Evolutionary conservation across 2,888 invertebrate genomes (phyloP), one percentile per base, ranked within the genome.

Genomic region (Willowsia nigromaculata): DNA sequence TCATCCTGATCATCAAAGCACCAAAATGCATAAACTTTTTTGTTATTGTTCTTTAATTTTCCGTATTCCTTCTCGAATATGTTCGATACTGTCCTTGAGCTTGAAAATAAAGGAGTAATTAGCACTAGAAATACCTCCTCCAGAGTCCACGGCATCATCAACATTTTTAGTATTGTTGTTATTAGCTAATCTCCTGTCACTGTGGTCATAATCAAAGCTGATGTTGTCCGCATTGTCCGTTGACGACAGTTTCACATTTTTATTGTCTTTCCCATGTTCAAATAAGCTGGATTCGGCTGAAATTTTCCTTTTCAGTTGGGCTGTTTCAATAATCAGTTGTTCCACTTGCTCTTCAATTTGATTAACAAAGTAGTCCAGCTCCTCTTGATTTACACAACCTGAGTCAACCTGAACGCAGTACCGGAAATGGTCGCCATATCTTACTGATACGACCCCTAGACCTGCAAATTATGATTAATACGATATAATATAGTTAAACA

Each of bases 371-470:
- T 87, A 91, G 18, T 88, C 68, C 50, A 91, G 50, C 71, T 92
- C 78, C 22, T 91, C 85, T 43, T 87, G 18, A 11, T 68, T 84
- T 13, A 92, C 43, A 11, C 84, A 65, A 18, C 78, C 65, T 11
- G 90, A 84, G 27, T 92, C 91, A 11, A 88, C 87, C 18, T 91
- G 88, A 0, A 90, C 80, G 59, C 92, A 92, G 81, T 91, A 90
- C 5, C 91, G 76, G n/a, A 92, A 33, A n/a, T 89, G 85, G 25
- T 90, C 88, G 11, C 68, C 85, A 74, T 91, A 92, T 30, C 90
- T 86, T 6, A 90, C 89, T 1, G 89, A 88, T 1, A 90, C 88
- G 18, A 91, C 50, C 27, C 90, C 90, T 30, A 92, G 50, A 13
- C 92, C 92, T 92, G 78, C n/a, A n/a, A n/a, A n/a, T n/a, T n/a